Evolutionary conservation across 1,140 invertebrate species (phyloP).

Genomic region (Pogonognathellus flavescens): DNA sequence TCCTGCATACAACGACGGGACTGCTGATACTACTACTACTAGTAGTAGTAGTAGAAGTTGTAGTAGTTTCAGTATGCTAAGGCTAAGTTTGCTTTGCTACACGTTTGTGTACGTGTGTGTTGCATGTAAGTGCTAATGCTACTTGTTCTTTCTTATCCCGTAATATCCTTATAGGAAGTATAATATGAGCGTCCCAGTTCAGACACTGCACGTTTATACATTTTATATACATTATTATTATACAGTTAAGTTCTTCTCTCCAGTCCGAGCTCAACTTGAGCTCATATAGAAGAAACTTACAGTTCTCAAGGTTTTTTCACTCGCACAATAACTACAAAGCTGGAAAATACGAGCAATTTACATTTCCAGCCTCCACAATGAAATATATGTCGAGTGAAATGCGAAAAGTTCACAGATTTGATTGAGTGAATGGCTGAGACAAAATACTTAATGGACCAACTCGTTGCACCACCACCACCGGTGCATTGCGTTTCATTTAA

Average conservation of each 20-base stretch:
- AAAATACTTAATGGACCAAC: neutral
- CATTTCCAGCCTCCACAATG: too few relatives aligned
- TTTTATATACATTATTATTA: too few relatives aligned
- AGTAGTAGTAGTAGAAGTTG: too few relatives aligned
- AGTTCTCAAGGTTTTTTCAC: constrained; percentile 16
- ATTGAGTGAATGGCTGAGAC: neutral
- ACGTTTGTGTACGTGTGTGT: neutral
- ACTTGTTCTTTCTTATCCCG: constrained; percentile 4
- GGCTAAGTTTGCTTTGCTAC: neutral
- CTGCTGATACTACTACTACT: neutral
- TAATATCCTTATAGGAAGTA: neutral
- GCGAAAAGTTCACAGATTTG: constrained; percentile 26
- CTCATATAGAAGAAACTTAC: neutral
- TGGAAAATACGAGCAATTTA: too few relatives aligned
- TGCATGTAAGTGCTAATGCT: neutral
- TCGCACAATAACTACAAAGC: neutral
- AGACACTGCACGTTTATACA: too few relatives aligned
- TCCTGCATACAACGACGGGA: neutral
- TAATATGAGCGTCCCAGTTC: too few relatives aligned
- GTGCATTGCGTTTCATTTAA: constrained; percentile 13
- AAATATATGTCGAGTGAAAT: too few relatives aligned
- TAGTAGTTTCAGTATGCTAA: neutral
- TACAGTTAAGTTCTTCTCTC: too few relatives aligned
- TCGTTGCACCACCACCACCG: constrained; percentile 5
- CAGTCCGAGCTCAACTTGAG: too few relatives aligned